Evolutionary conservation across 2,888 invertebrate species (phyloP), one percentile per base, ranked within the genome.

Genomic region (Ellobium chinense): DNA sequence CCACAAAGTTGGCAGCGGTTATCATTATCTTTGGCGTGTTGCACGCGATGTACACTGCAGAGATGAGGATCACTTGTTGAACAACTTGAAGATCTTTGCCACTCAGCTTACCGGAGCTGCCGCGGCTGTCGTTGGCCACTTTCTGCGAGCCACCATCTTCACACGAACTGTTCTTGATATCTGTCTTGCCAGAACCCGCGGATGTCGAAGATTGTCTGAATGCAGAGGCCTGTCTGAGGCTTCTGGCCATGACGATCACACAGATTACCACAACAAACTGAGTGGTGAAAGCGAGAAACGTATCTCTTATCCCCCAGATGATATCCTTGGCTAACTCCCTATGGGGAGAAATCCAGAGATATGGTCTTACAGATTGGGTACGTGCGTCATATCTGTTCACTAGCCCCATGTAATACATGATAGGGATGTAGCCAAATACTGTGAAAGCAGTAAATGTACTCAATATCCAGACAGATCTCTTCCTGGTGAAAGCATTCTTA

Each of bases 241-340:
- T 12, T 7, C 46, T 7, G 7, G 46, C 18, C 46, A 46, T 12
- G 46, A 46, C 46, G 46, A 46, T 18, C 46, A 46, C 9, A 46
- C 46, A 46, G 18, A 18, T 46, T 12, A 46, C 46, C 46, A 46
- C 46, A 18, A 46, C 9, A 7, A 46, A 46, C 18, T 46, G 46
- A 12, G 46, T 66, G 18, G 46, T 56, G 18, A 76, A 18, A 31
- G 76, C 54, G 1, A 76, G 34, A 27, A 66, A 36, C 18, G 39
- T 36, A 21, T 76, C 76, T 34, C 60, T 34, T 12, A 46, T 24
- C n/a, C 27, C 27, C 66, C 66, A 62, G 12, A 66, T 7, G 7
- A 36, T 24, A 4, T 76, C 76, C 29, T 66, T 76, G 24, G 66
- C 36, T 1, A 66, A 12, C 14, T 76, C 66, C 24, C 76, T 46